These are phyloP conservation scores for Pristionchus japonicus DNA, from an alignment of 2,888 invertebrate genomes.

Conservation along the genomic window DNA sequence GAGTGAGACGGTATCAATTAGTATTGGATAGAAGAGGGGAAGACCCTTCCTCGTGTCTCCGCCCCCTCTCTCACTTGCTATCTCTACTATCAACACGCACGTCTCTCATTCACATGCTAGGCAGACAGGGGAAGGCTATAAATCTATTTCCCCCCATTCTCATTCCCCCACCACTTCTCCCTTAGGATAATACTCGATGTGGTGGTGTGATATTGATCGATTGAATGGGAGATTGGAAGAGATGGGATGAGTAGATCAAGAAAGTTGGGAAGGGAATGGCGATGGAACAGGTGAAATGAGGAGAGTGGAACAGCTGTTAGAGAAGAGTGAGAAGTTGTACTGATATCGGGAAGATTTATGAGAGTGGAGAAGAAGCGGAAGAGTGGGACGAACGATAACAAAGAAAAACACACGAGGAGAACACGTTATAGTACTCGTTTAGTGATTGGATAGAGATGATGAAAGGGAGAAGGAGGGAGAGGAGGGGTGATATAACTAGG, in stretches of 20 bases:
- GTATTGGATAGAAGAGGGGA: background rate
- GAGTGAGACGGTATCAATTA: slow-evolving; percentile 33
- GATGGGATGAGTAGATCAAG: background rate
- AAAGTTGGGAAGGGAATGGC: background rate
- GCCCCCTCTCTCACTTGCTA: slow-evolving; percentile 1
- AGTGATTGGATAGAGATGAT: background rate
- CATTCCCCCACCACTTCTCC: background rate
- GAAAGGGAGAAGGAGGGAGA: background rate
- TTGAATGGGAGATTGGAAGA: background rate
- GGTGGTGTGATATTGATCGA: slow-evolving; percentile 29
- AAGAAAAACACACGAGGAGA: slow-evolving; percentile 11
- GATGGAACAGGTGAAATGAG: background rate
- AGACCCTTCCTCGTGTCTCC: slow-evolving; percentile 19
- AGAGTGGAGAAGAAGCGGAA: background rate
- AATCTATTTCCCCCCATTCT: slow-evolving; percentile 25
- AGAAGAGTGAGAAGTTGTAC: background rate
- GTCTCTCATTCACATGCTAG: slow-evolving; percentile 28
- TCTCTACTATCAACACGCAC: slow-evolving; percentile 15
- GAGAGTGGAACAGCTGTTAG: slow-evolving; percentile 21
- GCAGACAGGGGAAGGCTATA: background rate
- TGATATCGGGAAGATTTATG: slow-evolving; percentile 9
- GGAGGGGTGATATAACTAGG: background rate
- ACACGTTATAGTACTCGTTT: slow-evolving; percentile 13
- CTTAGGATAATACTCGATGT: slow-evolving; percentile 28
- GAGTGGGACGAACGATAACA: background rate